Conservation (phyloP, 2,797 vertebrate species). For the Acanthiza pusilla region DNA sequence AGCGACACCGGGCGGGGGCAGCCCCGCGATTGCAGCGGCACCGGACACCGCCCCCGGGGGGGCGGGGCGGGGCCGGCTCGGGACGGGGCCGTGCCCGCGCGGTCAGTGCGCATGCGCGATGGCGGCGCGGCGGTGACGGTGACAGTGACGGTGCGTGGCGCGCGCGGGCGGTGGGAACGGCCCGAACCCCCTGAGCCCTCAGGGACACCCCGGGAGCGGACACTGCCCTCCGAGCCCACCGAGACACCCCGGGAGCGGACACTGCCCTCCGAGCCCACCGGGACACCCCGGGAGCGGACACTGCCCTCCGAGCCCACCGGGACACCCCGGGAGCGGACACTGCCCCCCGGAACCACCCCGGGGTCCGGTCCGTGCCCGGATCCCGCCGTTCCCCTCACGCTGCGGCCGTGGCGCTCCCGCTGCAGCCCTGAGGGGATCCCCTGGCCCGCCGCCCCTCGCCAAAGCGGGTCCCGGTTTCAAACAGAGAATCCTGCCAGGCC, state of each 20-base stretch:
- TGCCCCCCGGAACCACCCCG: background rate
- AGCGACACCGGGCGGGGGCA: too few species aligned
- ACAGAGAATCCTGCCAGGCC: background rate
- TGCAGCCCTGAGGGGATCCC: background rate
- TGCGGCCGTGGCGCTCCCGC: too few species aligned
- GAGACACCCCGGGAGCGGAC: background rate
- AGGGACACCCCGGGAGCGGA: too few species aligned
- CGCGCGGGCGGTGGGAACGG: background rate
- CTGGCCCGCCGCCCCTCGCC: too few species aligned
- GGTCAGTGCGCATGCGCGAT: background rate
- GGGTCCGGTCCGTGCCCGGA: too few species aligned
- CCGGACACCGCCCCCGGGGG: too few species aligned
- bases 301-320: background rate
- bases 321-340: background rate
- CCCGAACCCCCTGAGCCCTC: too few species aligned
- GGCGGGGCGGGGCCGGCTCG: too few species aligned
- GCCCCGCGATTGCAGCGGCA: too few species aligned
- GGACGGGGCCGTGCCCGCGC: background rate
- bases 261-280: background rate
- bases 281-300: background rate
- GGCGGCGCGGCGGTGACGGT: background rate
- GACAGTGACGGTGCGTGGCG: background rate
- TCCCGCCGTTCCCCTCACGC: too few species aligned
- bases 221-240: too few species aligned
- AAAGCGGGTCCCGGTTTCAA: background rate